Base-by-base conservation (phyloP, 1,140 invertebrate species). In the Aphelenchoides besseyi region DNA sequence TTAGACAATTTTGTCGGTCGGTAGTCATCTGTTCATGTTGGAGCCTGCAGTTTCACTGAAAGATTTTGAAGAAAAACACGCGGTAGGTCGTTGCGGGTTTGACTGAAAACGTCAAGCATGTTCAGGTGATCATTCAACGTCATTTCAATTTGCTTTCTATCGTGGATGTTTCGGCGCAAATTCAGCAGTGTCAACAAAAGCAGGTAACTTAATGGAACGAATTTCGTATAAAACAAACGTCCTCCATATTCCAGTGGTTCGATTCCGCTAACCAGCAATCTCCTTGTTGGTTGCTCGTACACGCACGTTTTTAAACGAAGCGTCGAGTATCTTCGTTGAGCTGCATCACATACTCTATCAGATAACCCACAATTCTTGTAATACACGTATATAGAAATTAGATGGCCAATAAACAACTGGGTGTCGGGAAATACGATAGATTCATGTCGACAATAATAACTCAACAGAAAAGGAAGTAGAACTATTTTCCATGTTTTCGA, bases 111-210 rank as follows among this genome's bases (percentile, higher is more conserved):
- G 12, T 55, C 5, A 33, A 28, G 5, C 55, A 33, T 16, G 12
- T 35, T 66, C 30, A 66, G 33, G 57, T 8, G n/a, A 30, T 2
- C 1, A 64, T 64, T 35, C 12, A 33, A 1, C 1, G 30, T 70
- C 32, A 72, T 64, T 64, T 68, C 23, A 64, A 61, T 12, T 32
- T 67, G 36, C 26, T 79, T 12, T 37, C 64, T 2, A 41, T 76
- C 53, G 66, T 55, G 2, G 75, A 77, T 59, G 75, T 76, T 23
- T 76, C 74, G 29, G 74, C 68, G 63, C 28, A 8, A 16, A 32
- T 35, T 55, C 37, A 73, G 28, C 9, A 52, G 53, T 33, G 70
- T 73, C 41, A 57, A 32, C 32, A 71, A 53, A 26, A 72, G 37
- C 33, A 71, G 71, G 68, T 64, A 59, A 1, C 64, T 69, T 35